phyloP scores from a whole-genome alignment of 2,113 vertebrate species.

The Connochaetes taurinus region DNA sequence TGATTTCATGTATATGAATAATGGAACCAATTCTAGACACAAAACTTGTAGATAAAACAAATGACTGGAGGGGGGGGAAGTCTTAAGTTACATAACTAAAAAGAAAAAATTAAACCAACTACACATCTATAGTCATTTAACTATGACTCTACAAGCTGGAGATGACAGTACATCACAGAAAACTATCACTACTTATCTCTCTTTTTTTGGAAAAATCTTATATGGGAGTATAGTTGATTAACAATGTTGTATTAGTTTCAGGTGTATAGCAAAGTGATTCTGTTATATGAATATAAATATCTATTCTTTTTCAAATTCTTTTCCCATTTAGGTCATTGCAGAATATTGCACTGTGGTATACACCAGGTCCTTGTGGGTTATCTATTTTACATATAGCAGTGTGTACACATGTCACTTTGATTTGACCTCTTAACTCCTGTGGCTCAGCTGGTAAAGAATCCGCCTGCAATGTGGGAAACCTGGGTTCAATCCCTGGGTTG shows the following conservation, averaged over 20 bases:
- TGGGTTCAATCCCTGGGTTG: not conserved
- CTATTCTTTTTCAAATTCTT: not conserved
- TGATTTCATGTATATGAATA: not conserved
- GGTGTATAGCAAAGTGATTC: not conserved
- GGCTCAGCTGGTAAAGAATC: not conserved
- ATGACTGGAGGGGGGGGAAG: not conserved
- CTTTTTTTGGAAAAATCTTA: not conserved
- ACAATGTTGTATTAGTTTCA: not conserved
- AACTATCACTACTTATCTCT: not conserved
- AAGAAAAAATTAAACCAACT: not conserved
- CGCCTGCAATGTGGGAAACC: rapidly evolving
- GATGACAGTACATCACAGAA: not conserved
- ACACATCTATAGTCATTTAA: not conserved
- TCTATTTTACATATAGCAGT: not conserved
- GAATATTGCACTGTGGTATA: not conserved
- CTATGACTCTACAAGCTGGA: not conserved
- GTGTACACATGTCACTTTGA: not conserved
- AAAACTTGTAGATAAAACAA: not conserved
- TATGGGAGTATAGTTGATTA: not conserved
- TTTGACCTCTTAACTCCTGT: not conserved
- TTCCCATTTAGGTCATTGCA: not conserved
- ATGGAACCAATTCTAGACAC: not conserved
- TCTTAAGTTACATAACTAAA: not conserved
- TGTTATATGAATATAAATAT: not conserved
- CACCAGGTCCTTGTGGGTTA: not conserved